Evolutionary conservation across 2,797 vertebrate genomes (phyloP).

Genomic region (Coranthus polyacanthus): DNA sequence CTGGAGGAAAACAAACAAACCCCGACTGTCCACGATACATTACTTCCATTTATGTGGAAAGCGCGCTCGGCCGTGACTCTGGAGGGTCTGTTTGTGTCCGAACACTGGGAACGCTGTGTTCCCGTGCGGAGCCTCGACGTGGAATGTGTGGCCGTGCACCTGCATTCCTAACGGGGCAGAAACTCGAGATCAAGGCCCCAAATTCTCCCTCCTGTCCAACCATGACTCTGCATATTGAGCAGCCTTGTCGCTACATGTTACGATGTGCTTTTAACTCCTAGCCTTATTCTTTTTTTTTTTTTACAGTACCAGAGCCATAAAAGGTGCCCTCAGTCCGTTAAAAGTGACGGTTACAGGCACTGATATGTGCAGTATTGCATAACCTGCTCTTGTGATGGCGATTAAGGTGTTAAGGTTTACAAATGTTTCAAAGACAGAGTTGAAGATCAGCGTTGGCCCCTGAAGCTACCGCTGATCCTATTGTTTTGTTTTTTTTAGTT

Average conservation of each 20-base stretch:
- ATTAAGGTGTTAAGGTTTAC: slow-evolving; percentile 58
- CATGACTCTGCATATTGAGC: slow-evolving; percentile 55
- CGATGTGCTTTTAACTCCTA: slow-evolving; percentile 4
- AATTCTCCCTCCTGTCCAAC: slow-evolving; percentile 21
- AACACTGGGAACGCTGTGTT: slow-evolving; percentile 73
- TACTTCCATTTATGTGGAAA: slow-evolving; percentile 51
- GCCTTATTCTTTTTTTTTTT: too few species aligned
- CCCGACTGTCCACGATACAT: slow-evolving; percentile 10
- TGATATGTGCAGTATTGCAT: slow-evolving; percentile 35
- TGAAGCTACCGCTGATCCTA: slow-evolving; percentile 4
- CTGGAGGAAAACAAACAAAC: not conserved
- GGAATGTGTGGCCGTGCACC: slow-evolving; percentile 75
- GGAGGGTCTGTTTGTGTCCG: slow-evolving; percentile 32
- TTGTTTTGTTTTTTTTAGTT: too few species aligned
- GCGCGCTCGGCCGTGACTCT: slow-evolving; percentile 24
- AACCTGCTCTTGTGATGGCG: slow-evolving; percentile 18
- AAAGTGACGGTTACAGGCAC: slow-evolving; percentile 3
- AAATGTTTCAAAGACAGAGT: slow-evolving; percentile 29
- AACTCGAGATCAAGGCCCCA: slow-evolving; percentile 28
- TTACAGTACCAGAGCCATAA: slow-evolving; percentile 42
- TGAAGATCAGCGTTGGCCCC: slow-evolving; percentile 18
- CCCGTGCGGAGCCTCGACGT: slow-evolving; percentile 56
- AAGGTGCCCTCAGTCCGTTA: slow-evolving; percentile 13
- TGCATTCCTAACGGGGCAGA: slow-evolving; percentile 68
- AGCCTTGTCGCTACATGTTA: slow-evolving; percentile 3